Evolutionary conservation across 2,113 vertebrate species (phyloP), one percentile per base, ranked within the genome.

Genomic region (Paradoxurus hermaphroditus): DNA sequence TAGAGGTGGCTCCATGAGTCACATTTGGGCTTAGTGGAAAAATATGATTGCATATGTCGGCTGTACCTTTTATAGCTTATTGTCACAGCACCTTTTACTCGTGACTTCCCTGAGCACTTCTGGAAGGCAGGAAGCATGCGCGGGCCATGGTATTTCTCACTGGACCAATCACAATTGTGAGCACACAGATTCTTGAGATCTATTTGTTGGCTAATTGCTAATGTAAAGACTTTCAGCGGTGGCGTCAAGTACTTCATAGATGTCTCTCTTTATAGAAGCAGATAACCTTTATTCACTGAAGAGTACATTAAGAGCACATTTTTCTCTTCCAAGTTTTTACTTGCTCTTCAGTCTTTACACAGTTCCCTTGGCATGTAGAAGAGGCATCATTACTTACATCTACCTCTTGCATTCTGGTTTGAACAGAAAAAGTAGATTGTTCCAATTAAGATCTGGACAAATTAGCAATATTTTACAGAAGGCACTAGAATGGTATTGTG

Each of bases 401-500:
- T 36, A 9, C 34, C 19, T 53, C 29, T 79, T 41, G 34, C 34
- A 34, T 79, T 84, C 70, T 79, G 29, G 19, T 46, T 81, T 62
- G 6, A 56, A 56, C 31, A 53, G 21, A 68, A 86, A 34, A 6
- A 68, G 44, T 68, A 21, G 75, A 49, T 46, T 97, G 94, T 97
- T 86, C 68, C 70, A 59, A 67, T 94, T 87, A 88, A 96, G 34
- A 36, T 49, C 89, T 82, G 51, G 59, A 91, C 29, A 94, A 65
- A 91, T 95, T 84, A 70, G 44, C 84, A 73, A 21, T 34, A 53
- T 81, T 91, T 97, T 82, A 83, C 4, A 49, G 31, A 86, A 96
- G 73, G 16, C 67, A 79, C 31, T 90, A 75, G 89, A 67, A 46
- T 1, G 59, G 12, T 70, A 31, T 39, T 49, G 39, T 34, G 23